These are phyloP conservation scores for Ennomos fuscantarius DNA, from an alignment of 2,888 invertebrate species.

Conservation along the genomic window DNA sequence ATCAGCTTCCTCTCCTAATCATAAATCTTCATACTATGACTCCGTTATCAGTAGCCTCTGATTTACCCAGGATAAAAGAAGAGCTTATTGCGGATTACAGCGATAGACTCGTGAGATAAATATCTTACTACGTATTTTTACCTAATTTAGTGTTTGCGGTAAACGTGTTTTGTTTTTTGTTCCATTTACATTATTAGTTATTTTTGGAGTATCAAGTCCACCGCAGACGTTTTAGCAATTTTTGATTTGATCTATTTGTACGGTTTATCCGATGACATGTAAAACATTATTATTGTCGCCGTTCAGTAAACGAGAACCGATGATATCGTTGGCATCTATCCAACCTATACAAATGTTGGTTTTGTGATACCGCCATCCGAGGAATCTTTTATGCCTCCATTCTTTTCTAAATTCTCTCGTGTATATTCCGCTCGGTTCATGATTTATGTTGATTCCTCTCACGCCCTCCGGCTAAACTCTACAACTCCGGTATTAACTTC, in stretches of 20 bases:
- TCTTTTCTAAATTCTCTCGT: slow-evolving; percentile 25
- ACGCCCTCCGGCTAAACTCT: slow-evolving; percentile 35
- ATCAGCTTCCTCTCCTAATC: slow-evolving; percentile 18
- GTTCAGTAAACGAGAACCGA: slow-evolving; percentile 5
- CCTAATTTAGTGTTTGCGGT: slow-evolving; percentile 14
- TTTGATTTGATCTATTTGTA: not conserved
- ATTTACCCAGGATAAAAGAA: slow-evolving; percentile 32
- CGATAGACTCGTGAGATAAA: slow-evolving; percentile 24
- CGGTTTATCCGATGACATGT: slow-evolving; percentile 11
- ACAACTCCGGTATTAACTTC: slow-evolving; percentile 47
- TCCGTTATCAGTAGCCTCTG: slow-evolving; percentile 38
- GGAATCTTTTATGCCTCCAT: slow-evolving; percentile 23
- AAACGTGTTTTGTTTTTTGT: not conserved
- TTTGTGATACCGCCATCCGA: slow-evolving; percentile 16
- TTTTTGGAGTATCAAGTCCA: slow-evolving; percentile 4
- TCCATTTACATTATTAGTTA: slow-evolving; percentile 16
- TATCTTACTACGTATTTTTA: slow-evolving; percentile 15
- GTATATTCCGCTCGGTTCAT: slow-evolving; percentile 32
- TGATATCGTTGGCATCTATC: slow-evolving; percentile 58
- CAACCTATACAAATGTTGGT: slow-evolving; percentile 45
- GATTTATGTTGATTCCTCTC: slow-evolving; percentile 35
- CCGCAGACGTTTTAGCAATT: not conserved
- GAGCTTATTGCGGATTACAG: slow-evolving; percentile 35
- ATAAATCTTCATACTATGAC: slow-evolving; percentile 36
- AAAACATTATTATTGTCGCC: slow-evolving; percentile 12